phyloP scores from a whole-genome alignment of 2,797 vertebrate genomes.

The Characodon lateralis region DNA sequence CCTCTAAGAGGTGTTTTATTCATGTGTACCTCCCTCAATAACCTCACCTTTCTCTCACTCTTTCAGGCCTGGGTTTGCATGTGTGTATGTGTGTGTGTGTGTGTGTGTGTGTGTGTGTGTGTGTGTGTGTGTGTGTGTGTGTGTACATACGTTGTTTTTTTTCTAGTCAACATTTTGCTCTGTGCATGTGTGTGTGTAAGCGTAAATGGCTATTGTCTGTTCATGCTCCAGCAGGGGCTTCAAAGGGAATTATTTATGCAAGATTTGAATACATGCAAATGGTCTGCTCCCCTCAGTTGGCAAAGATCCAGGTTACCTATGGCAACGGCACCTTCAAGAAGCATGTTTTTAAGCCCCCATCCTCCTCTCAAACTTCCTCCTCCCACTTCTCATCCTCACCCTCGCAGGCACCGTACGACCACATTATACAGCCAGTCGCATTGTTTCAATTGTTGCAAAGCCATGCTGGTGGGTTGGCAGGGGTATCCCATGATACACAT shows the following conservation, averaged over 20 bases:
- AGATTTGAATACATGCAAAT: constrained; percentile 88
- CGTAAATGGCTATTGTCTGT: constrained; percentile 71
- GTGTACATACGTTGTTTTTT: constrained; percentile 22
- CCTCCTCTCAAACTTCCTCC: constrained; percentile 28
- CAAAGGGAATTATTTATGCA: constrained; percentile 83
- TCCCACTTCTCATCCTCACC: constrained; percentile 25
- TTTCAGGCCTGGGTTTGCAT: constrained; percentile 36
- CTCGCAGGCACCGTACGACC: constrained; percentile 59
- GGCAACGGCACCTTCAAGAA: constrained; percentile 80
- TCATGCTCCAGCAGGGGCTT: constrained; percentile 60
- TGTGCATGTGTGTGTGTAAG: constrained; percentile 47
- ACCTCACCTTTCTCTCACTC: constrained; percentile 73
- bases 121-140: background rate
- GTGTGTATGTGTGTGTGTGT: background rate
- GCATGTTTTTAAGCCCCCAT: constrained; percentile 51
- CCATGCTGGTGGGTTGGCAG: constrained; percentile 69
- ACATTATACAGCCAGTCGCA: constrained; percentile 61
- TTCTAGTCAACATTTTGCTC: constrained; percentile 41
- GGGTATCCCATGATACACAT: constrained; percentile 70
- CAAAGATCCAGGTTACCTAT: constrained; percentile 82
- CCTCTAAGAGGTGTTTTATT: constrained; percentile 41
- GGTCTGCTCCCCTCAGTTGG: constrained; percentile 69
- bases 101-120: constrained; percentile 16
- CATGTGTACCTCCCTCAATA: constrained; percentile 41
- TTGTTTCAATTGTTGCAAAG: constrained; percentile 71